Conservation (phyloP, 35 echinoderm and acorn worm species). For the Stichopus chloronotus region DNA sequence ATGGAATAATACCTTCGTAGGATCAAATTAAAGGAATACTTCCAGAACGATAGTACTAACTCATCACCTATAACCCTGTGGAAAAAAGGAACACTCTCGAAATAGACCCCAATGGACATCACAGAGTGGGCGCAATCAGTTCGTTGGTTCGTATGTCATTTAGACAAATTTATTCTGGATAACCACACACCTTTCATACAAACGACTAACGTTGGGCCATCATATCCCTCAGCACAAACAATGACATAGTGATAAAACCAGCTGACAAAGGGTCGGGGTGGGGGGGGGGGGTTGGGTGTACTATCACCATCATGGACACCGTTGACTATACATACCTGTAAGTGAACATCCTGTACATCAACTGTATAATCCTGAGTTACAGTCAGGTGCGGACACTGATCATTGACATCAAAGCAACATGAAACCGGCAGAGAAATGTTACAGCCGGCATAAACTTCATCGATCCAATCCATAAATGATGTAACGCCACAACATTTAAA, state of each 20-base stretch:
- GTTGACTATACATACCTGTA: neutral
- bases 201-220: no score
- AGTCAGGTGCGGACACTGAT: neutral
- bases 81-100: neutral
- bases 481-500: slow-evolving; percentile 30
- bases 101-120: no score
- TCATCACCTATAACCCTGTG: neutral
- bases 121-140: no score
- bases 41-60: neutral
- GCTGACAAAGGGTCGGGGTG: no score
- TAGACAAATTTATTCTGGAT: no score
- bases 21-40: slow-evolving; percentile 20
- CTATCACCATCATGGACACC: no score
- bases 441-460: neutral
- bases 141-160: no score
- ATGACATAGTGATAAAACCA: no score
- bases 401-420: neutral
- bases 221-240: no score
- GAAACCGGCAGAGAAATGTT: neutral
- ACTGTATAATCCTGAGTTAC: neutral
- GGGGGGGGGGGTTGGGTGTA: no score
- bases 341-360: neutral
- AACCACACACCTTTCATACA: no score
- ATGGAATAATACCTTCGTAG: neutral
- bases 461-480: neutral